A percentile compares a stretch with the other conserved stretches of the same genome.
Evolutionary conservation across 2,888 invertebrate species (phyloP).

Genomic region (Cepaea hortensis): DNA sequence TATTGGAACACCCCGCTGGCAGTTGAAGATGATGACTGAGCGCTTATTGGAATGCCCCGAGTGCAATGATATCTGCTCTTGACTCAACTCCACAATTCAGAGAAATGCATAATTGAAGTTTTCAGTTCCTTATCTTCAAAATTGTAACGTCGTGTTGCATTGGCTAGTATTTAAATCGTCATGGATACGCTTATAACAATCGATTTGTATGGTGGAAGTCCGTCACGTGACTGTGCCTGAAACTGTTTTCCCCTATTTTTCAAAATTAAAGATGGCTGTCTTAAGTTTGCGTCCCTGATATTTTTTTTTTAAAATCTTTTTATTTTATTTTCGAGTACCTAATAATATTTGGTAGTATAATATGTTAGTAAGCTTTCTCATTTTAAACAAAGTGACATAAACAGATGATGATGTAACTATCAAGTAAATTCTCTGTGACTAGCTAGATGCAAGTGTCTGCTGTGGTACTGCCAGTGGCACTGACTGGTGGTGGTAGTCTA

Average conservation of each 20-base stretch:
- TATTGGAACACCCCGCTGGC: too few relatives aligned
- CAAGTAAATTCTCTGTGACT: background rate
- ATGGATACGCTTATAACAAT: slow-evolving; percentile 69
- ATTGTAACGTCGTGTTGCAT: slow-evolving; percentile 50
- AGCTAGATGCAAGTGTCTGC: too few relatives aligned
- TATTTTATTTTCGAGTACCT: slow-evolving; percentile 34
- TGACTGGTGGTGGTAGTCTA: too few relatives aligned
- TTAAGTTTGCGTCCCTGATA: slow-evolving; percentile 38
- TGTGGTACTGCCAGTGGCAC: too few relatives aligned
- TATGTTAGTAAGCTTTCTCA: background rate
- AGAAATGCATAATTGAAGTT: too few relatives aligned
- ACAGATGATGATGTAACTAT: background rate
- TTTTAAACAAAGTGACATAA: background rate
- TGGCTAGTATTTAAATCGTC: slow-evolving; percentile 68
- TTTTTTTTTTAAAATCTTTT: slow-evolving; percentile 6
- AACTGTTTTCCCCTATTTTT: slow-evolving; percentile 58
- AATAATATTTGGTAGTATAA: background rate
- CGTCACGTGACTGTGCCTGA: slow-evolving; percentile 61
- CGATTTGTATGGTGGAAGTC: slow-evolving; percentile 61
- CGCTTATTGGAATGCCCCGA: too few relatives aligned
- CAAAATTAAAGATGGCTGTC: slow-evolving; percentile 70
- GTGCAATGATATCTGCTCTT: too few relatives aligned
- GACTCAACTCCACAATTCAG: too few relatives aligned
- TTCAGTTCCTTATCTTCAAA: too few relatives aligned
- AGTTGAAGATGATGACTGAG: too few relatives aligned